These are phyloP conservation scores for Cyprinodon diabolis DNA, from an alignment of 2,797 vertebrate species.

Conservation along the genomic window DNA sequence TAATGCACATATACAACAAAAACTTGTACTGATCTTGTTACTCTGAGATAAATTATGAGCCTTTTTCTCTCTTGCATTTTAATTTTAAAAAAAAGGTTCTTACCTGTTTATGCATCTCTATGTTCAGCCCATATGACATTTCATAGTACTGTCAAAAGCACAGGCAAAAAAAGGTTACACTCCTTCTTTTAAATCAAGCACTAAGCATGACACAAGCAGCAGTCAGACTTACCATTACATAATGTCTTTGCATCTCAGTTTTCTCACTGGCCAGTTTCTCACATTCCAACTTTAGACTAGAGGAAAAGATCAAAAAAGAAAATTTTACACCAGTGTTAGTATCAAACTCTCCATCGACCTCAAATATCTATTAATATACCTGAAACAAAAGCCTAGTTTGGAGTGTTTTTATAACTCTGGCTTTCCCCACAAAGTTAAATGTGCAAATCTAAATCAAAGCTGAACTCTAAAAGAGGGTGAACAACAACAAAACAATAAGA, in stretches of 20 bases:
- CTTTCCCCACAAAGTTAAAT: background rate
- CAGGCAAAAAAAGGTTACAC: slow-evolving; percentile 64
- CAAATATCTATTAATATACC: background rate
- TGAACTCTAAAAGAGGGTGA: background rate
- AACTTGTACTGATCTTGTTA: background rate
- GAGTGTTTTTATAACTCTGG: background rate
- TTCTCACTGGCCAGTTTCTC: slow-evolving; percentile 97
- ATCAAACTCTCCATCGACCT: background rate
- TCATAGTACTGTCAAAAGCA: slow-evolving; percentile 89
- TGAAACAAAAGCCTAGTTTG: background rate
- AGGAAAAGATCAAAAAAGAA: slow-evolving; percentile 12
- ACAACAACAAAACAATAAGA: background rate
- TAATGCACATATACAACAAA: slow-evolving; percentile 7
- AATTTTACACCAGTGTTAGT: background rate
- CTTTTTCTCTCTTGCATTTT: slow-evolving; percentile 5
- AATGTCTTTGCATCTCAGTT: slow-evolving; percentile 97
- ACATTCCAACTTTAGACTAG: slow-evolving; percentile 95
- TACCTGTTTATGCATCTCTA: slow-evolving; percentile 99
- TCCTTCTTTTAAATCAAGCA: slow-evolving; percentile 25
- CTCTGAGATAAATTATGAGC: background rate
- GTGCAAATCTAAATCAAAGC: background rate
- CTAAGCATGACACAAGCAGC: slow-evolving; percentile 10
- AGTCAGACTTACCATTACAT: slow-evolving; percentile 92
- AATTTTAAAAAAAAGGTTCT: slow-evolving; percentile 29
- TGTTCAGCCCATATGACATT: slow-evolving; percentile 97